Conservation (phyloP, 2,113 vertebrate genomes). For the Vicugna pacos region DNA sequence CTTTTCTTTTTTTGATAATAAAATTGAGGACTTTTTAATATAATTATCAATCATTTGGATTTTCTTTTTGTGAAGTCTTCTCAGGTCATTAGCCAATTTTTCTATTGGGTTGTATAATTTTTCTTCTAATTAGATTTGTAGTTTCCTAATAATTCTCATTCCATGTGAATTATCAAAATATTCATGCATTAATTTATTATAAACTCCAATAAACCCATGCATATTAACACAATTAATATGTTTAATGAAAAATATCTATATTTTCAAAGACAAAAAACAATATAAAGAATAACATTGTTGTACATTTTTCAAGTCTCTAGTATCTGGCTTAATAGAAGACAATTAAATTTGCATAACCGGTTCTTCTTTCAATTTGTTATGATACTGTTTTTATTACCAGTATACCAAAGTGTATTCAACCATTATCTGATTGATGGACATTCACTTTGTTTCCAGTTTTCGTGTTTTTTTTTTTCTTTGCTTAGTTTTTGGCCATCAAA, state of each 20-base stretch:
- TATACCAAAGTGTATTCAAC: background rate
- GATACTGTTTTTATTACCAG: background rate
- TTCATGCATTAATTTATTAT: background rate
- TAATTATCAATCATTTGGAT: background rate
- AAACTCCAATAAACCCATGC: background rate
- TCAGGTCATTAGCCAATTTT: background rate
- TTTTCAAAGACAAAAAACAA: background rate
- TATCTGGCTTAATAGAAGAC: background rate
- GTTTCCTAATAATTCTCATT: background rate
- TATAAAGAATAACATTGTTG: background rate
- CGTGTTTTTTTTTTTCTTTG: background rate
- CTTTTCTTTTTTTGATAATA: background rate
- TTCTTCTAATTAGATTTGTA: background rate
- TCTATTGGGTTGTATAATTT: background rate
- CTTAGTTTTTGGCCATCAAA: background rate
- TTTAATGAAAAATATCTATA: background rate
- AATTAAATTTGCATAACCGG: background rate
- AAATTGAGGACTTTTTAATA: background rate
- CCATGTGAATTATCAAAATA: background rate
- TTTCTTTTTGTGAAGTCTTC: background rate
- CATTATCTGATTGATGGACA: background rate
- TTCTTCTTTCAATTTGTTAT: background rate
- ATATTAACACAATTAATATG: background rate
- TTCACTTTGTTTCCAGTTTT: background rate
- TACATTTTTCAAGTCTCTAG: background rate